These are phyloP conservation scores for Temnopleurus reevesii DNA, from an alignment of 53 echinoderm and acorn worm species.

Conservation along the genomic window DNA sequence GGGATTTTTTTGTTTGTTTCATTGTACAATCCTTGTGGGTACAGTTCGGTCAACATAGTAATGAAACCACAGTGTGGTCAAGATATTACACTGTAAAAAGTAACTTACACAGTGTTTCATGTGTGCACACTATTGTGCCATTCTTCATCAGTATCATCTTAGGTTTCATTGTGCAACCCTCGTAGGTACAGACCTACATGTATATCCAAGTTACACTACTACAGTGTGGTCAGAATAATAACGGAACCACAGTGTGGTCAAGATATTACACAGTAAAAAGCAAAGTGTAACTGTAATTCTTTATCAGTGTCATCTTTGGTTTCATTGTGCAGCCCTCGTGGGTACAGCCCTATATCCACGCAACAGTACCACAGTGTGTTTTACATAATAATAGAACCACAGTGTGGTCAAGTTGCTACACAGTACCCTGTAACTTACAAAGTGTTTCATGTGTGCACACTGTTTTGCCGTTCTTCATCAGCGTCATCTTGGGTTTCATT, in stretches of 20 bases:
- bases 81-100: too few relatives aligned
- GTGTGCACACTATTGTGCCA: slow-evolving; percentile 9
- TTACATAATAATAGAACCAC: too few relatives aligned
- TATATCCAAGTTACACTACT: slow-evolving; percentile 93
- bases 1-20: too few relatives aligned
- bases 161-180: slow-evolving; percentile 77
- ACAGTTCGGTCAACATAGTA: too few relatives aligned
- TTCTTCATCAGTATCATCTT: slow-evolving; percentile 51
- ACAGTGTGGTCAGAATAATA: slow-evolving; percentile 85
- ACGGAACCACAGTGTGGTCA: too few relatives aligned
- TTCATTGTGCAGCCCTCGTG: slow-evolving; percentile 92
- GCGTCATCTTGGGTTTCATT: slow-evolving; percentile 87
- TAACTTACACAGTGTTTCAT: slow-evolving; percentile 38
- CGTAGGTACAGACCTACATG: slow-evolving; percentile 94
- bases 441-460: slow-evolving; percentile 79
- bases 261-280: too few relatives aligned
- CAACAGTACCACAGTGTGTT: slow-evolving; percentile 77
- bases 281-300: slow-evolving; percentile 70
- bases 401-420: too few relatives aligned
- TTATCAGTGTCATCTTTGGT: slow-evolving; percentile 73
- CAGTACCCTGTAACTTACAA: slow-evolving; percentile 68
- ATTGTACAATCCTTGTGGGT: too few relatives aligned
- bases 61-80: too few relatives aligned
- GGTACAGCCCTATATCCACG: slow-evolving; percentile 92
- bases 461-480: slow-evolving; percentile 83